Evolutionary conservation across 2,888 invertebrate genomes (phyloP).

Genomic region (Philopedon plagiatum): DNA sequence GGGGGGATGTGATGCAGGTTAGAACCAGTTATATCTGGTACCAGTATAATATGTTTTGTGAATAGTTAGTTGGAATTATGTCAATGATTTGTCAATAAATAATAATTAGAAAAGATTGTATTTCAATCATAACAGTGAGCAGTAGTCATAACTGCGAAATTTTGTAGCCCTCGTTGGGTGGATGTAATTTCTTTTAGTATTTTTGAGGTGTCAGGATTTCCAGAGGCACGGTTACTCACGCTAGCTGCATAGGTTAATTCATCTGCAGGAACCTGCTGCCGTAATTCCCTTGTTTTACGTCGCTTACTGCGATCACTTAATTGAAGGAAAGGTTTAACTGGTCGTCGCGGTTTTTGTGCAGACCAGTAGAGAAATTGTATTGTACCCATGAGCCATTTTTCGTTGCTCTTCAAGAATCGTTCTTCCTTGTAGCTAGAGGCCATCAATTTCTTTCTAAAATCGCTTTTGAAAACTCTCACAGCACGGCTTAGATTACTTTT

Average conservation of each 20-base stretch:
- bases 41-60: too few relatives aligned
- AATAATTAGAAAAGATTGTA: too few relatives aligned
- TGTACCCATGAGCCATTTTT: background rate
- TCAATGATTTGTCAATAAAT: too few relatives aligned
- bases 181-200: slow-evolving; percentile 41
- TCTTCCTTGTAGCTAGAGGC: background rate
- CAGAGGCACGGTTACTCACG: slow-evolving; percentile 35
- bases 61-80: too few relatives aligned
- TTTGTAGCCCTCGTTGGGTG: slow-evolving; percentile 44
- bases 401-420: background rate
- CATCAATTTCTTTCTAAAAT: background rate
- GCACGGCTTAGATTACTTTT: background rate
- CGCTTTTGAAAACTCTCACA: background rate
- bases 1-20: too few relatives aligned
- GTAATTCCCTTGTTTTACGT: slow-evolving; percentile 32
- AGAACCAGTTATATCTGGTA: too few relatives aligned
- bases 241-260: slow-evolving; percentile 23
- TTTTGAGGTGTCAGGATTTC: slow-evolving; percentile 45
- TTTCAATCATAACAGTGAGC: too few relatives aligned
- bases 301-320: slow-evolving; percentile 34
- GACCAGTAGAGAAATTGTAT: background rate
- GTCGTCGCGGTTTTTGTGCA: too few relatives aligned
- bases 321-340: slow-evolving; percentile 7
- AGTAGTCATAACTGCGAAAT: slow-evolving; percentile 26
- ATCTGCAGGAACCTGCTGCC: slow-evolving; percentile 37